These are phyloP conservation scores for Synanthedon myopaeformis DNA, from an alignment of 2,888 invertebrate species.

Conservation along the genomic window DNA sequence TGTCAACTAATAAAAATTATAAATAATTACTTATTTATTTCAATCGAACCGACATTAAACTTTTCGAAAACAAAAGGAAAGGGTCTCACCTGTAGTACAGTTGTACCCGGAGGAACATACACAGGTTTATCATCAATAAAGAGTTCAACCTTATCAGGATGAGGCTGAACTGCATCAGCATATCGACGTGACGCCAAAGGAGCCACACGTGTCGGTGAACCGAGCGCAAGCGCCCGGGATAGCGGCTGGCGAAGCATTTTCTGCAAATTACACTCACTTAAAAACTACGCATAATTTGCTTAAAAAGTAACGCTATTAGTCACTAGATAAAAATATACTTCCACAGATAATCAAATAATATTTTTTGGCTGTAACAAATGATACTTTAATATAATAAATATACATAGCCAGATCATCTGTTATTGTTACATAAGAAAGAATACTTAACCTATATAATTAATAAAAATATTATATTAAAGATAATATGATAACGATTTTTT, in stretches of 20 bases:
- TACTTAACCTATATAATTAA: constrained; percentile 49
- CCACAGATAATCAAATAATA: not conserved
- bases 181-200: constrained; percentile 56
- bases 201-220: constrained; percentile 46
- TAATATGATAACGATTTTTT: not conserved
- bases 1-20: no score
- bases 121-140: constrained; percentile 98
- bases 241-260: constrained; percentile 84
- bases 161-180: constrained; percentile 59
- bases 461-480: not conserved
- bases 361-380: not conserved
- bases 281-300: constrained; percentile 8
- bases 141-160: constrained; percentile 88
- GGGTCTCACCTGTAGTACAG: constrained; percentile 86
- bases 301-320: not conserved
- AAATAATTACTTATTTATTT: no score
- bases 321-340: not conserved
- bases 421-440: constrained; percentile 66
- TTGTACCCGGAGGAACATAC: constrained; percentile 94
- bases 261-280: constrained; percentile 28
- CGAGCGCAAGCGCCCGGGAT: constrained; percentile 73
- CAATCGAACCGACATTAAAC: no score
- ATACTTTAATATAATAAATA: not conserved
- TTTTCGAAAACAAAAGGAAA: no score
- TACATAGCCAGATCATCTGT: constrained; percentile 26